Evolutionary conservation across 2,113 vertebrate genomes (phyloP).

Genomic region (Chunga burmeisteri): DNA sequence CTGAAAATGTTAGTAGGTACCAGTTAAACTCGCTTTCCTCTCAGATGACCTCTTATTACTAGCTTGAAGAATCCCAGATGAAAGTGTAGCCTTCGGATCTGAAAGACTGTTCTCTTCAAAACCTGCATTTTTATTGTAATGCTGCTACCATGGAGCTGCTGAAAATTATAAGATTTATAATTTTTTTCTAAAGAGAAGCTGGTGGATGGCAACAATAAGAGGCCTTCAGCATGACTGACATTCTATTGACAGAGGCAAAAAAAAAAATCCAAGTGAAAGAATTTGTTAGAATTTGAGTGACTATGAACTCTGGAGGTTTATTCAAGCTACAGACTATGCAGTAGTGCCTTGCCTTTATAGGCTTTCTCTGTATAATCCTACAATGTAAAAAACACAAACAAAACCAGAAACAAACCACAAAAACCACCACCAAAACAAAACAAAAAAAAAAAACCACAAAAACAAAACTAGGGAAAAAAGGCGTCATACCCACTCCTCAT

Average conservation of each 20-base stretch:
- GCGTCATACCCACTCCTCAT: accelerated
- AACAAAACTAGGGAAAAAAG: neutral
- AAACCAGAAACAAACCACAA: neutral
- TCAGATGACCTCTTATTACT: neutral
- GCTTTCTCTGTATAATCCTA: neutral
- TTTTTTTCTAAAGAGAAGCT: neutral
- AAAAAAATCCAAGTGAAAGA: neutral
- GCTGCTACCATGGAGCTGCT: neutral
- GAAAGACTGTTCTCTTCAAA: neutral
- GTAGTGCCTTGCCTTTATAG: neutral
- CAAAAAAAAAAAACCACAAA: no score
- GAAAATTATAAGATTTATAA: neutral
- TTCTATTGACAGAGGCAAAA: neutral
- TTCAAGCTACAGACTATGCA: neutral
- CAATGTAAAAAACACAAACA: neutral
- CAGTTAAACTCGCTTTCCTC: neutral
- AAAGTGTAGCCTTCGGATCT: neutral
- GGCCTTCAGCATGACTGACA: neutral
- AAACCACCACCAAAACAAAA: neutral
- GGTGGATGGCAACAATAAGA: neutral
- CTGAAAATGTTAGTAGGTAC: neutral
- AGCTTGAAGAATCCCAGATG: neutral
- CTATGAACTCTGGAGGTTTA: neutral
- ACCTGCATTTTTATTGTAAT: neutral
- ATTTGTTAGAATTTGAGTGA: neutral